Conservation (phyloP, 2,113 vertebrate species). For the Heterotilapia buettikoferi region DNA sequence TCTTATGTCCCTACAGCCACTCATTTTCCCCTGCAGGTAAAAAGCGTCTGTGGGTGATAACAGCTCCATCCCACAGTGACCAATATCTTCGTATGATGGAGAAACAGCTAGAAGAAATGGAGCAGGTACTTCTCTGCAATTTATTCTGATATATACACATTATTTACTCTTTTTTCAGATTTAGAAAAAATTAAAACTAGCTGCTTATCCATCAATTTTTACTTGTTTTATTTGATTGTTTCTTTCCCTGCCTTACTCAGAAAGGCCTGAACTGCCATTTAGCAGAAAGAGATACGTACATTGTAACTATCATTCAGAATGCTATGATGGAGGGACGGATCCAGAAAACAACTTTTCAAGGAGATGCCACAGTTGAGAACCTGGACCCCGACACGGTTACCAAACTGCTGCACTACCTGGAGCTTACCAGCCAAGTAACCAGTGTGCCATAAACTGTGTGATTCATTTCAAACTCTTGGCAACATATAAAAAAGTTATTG, state of each 20-base stretch:
- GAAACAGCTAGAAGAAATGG: conserved; percentile 71
- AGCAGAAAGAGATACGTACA: conserved; percentile 72
- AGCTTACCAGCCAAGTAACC: conserved; percentile 58
- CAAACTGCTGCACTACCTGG: conserved; percentile 70
- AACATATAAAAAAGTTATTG: background rate
- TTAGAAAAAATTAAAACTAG: background rate
- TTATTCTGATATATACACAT: background rate
- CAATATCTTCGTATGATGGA: conserved; percentile 77
- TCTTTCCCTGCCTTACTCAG: background rate
- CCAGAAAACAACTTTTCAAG: conserved; percentile 60
- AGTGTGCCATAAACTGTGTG: background rate
- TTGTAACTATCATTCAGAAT: conserved; percentile 75
- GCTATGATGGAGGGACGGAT: conserved; percentile 77
- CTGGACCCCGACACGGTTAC: conserved; percentile 68
- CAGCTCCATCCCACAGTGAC: conserved; percentile 65
- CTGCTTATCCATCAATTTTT: background rate
- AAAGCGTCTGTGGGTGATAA: conserved; percentile 75
- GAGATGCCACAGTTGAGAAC: conserved; percentile 58
- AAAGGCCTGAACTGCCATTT: conserved; percentile 71
- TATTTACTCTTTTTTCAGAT: background rate
- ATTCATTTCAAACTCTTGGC: background rate
- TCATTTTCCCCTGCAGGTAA: conserved; percentile 38
- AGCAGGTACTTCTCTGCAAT: conserved; percentile 34
- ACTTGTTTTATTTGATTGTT: background rate
- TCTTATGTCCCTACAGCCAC: background rate